phyloP scores from a whole-genome alignment of 2,797 vertebrate genomes.

The Coregonus suidteri region DNA sequence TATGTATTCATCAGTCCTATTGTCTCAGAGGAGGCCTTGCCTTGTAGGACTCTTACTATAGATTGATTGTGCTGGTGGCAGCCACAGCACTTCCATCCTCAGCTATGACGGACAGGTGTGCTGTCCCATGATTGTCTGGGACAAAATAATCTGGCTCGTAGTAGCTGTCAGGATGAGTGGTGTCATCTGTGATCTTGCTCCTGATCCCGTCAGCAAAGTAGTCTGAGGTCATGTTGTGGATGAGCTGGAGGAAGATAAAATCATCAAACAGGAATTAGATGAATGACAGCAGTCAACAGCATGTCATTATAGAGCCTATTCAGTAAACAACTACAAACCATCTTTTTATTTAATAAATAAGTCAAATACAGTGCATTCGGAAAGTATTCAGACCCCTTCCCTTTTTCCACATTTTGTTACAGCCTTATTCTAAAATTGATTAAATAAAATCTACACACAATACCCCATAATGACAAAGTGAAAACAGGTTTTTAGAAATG shows the following conservation, averaged over 20 bases:
- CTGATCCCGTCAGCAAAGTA: constrained; percentile 85
- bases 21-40: background rate
- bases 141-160: constrained; percentile 89
- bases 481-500: too few species aligned
- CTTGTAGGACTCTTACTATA: constrained; percentile 78
- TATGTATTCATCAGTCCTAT: background rate
- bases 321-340: background rate
- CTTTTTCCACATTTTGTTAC: too few species aligned
- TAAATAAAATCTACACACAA: too few species aligned
- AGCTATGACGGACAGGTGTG: constrained; percentile 89
- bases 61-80: constrained; percentile 96
- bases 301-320: background rate
- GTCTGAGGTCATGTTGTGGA: constrained; percentile 91
- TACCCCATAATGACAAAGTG: too few species aligned
- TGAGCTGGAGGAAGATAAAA: constrained; percentile 73
- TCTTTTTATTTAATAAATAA: background rate
- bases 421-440: too few species aligned
- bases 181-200: constrained; percentile 86
- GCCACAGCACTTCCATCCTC: constrained; percentile 95
- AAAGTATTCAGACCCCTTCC: too few species aligned
- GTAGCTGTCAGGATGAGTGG: constrained; percentile 83
- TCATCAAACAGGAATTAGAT: background rate
- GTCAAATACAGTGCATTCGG: background rate
- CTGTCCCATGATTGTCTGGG: constrained; percentile 85
- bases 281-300: background rate